These are phyloP conservation scores for Tadarida brasiliensis DNA, from an alignment of 2,797 vertebrate species.

Conservation along the genomic window DNA sequence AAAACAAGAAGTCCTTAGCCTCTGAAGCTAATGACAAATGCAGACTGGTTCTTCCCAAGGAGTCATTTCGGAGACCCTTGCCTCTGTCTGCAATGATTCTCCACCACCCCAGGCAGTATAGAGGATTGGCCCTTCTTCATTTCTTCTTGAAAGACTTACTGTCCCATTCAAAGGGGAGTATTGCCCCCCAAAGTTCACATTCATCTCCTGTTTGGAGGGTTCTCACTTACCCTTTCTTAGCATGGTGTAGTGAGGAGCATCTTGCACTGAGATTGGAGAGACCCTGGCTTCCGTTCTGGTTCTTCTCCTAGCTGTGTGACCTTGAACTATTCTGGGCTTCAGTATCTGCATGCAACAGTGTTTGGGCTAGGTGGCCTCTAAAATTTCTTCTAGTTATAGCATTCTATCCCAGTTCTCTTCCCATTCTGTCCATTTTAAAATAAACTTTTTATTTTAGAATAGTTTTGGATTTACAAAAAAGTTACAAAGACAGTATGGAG, in stretches of 20 bases:
- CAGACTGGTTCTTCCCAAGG: not conserved
- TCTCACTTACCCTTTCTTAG: not conserved
- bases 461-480: constrained; percentile 39
- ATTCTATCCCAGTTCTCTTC: not conserved
- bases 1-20: constrained; percentile 77
- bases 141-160: not conserved
- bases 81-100: not conserved
- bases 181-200: not conserved
- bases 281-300: not conserved
- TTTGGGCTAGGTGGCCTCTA: not conserved
- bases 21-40: constrained; percentile 36
- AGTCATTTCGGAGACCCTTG: fast-evolving
- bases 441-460: not conserved
- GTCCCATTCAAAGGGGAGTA: fast-evolving
- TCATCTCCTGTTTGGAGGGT: not conserved
- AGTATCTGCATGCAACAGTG: not conserved
- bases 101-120: not conserved
- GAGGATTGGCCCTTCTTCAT: not conserved
- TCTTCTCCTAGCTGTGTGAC: not conserved
- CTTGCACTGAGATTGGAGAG: not conserved
- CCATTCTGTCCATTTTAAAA: constrained; percentile 33
- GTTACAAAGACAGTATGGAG: not conserved
- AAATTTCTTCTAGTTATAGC: not conserved
- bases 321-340: not conserved
- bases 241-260: not conserved